A percentile compares a stretch with the other conserved stretches of the same genome.
phyloP scores from a whole-genome alignment of 2,113 vertebrate genomes.

The Corythoichthys haematopterus region DNA sequence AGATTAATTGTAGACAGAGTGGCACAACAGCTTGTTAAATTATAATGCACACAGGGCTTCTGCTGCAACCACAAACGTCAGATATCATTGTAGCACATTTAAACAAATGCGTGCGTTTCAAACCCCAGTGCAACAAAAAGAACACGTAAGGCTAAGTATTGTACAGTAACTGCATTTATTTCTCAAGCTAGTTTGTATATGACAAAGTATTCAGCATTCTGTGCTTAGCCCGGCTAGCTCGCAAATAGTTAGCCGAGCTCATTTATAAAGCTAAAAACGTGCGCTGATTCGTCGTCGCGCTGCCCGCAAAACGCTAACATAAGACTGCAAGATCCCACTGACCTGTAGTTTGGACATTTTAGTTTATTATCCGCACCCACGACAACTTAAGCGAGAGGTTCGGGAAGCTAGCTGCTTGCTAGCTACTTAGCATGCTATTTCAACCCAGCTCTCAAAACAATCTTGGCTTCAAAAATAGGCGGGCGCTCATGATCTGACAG shows the following conservation, averaged over 20 bases:
- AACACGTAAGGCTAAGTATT: neutral
- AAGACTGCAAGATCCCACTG: conserved; percentile 13
- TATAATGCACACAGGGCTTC: neutral
- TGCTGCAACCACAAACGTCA: conserved; percentile 16
- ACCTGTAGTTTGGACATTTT: conserved; percentile 63
- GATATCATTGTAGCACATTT: conserved; percentile 24
- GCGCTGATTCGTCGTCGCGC: neutral
- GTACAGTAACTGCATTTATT: neutral
- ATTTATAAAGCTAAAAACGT: conserved; percentile 25
- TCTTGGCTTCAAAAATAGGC: conserved; percentile 16
- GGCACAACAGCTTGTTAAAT: neutral
- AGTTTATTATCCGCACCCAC: conserved; percentile 17
- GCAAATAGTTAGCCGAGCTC: conserved; percentile 40
- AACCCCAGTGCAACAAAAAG: neutral
- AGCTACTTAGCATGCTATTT: conserved; percentile 39
- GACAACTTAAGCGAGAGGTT: conserved; percentile 43
- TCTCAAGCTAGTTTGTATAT: neutral
- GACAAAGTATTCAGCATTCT: conserved; percentile 14
- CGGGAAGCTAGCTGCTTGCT: conserved; percentile 43
- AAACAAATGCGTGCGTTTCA: conserved; percentile 9
- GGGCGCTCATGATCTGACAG: neutral
- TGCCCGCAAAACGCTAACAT: neutral
- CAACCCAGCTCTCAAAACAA: conserved; percentile 69
- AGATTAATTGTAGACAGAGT: neutral
- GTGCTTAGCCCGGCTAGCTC: conserved; percentile 21